Evolutionary conservation across 2,113 vertebrate genomes (phyloP).

Genomic region (Oreochromis spilurus): DNA sequence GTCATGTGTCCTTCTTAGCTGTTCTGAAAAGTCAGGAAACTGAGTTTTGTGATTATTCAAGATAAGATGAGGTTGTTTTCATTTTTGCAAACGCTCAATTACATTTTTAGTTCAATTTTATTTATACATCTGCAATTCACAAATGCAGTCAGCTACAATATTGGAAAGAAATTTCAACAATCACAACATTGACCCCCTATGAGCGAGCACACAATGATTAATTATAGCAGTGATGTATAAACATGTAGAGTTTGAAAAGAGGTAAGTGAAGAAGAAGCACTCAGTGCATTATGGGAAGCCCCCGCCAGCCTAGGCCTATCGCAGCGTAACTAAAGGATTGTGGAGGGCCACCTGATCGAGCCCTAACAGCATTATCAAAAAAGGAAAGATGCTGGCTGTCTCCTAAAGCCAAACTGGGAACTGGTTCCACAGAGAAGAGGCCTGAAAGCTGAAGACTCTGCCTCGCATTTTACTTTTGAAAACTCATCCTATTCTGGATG

Average conservation of each 20-base stretch:
- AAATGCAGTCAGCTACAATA: neutral
- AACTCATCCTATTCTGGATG: neutral
- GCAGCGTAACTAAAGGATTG: neutral
- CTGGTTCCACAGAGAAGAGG: neutral
- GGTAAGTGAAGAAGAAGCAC: neutral
- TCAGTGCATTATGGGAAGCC: neutral
- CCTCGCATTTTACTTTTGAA: neutral
- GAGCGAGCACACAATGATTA: accelerated
- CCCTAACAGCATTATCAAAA: neutral
- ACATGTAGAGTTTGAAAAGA: neutral
- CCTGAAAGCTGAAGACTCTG: neutral
- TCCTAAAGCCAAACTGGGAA: neutral
- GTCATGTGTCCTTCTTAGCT: neutral
- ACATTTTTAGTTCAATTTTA: neutral
- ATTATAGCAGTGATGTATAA: neutral
- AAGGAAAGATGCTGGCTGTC: neutral
- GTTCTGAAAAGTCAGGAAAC: neutral
- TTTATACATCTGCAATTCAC: neutral
- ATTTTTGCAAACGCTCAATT: neutral
- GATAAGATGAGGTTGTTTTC: neutral
- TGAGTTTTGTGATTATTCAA: accelerated
- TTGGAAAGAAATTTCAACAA: neutral
- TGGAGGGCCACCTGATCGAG: neutral
- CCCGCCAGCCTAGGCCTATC: neutral
- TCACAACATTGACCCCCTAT: accelerated